Base-by-base conservation (phyloP, 2,888 invertebrate species). In the Cantharis lateralis region DNA sequence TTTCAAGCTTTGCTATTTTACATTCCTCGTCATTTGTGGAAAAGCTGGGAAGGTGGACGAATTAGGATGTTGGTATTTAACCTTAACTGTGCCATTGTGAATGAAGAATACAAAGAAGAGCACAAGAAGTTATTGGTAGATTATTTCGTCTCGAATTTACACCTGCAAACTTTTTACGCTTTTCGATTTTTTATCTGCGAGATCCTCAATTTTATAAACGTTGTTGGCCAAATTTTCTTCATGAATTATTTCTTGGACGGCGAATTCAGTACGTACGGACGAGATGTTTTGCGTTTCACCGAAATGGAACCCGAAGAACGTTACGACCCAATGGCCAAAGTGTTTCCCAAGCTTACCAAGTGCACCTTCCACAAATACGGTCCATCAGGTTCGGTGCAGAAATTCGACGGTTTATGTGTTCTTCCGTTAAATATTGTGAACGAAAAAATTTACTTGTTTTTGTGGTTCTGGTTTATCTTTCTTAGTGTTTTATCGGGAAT, bases 321-420 rank as follows among this genome's bases (percentile, higher is more conserved):
- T 15, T 91, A 93, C 78, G 95, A 96, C 86, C 95, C 95, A 0
- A 96, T 96, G 95, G 91, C 95, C 0, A 89, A 94, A 79, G 96
- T 96, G 81, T 97, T 97, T 86, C 96, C 96, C 0, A 96, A 89
- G 94, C 24, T 96, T 72, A 97, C 97, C 62, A 97, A 97, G 87
- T 97, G 97, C 88, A 96, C 96, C 83, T 97, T 97, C 94, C 95
- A 96, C 91, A 96, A 96, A 90, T 97, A 96, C 88, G 97, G 97
- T 94, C 95, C 97, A 72, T 97, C 97, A 32, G 97, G 97, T 81
- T 92, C 94, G 80, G 95, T 97, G 83, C 96, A 97, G 90, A 95
- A 94, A 88, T 95, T 96, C 91, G 97, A 97, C 87, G 96, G 95
- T 0, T 91, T 97, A 72, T 97, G 97, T 88, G 96, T 97, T 80